Evolutionary conservation across 2,797 vertebrate species (phyloP).

Genomic region (Acrocephalus scirpaceus): DNA sequence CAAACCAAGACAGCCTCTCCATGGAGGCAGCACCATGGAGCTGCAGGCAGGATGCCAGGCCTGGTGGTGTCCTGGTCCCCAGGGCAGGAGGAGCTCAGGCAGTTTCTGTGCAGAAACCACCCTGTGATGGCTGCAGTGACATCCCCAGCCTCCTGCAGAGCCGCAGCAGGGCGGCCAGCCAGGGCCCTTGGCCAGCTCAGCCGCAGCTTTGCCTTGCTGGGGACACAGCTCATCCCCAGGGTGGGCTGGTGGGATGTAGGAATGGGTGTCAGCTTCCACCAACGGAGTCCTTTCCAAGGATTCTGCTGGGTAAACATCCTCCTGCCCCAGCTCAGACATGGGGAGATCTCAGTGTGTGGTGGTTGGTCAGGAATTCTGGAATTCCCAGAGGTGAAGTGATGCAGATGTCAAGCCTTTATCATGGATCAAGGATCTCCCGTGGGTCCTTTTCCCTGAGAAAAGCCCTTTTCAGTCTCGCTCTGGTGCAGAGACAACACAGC

Average conservation of each 20-base stretch:
- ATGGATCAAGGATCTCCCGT: background rate
- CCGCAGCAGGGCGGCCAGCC: background rate
- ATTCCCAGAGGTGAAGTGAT: background rate
- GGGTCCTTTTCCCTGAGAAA: background rate
- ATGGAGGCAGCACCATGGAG: background rate
- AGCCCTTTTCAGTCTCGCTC: background rate
- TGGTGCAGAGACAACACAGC: background rate
- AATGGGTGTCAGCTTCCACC: background rate
- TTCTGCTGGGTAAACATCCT: background rate
- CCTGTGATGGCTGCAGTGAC: background rate
- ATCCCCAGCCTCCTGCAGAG: background rate
- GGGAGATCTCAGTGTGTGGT: accelerated
- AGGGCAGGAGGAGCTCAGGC: background rate
- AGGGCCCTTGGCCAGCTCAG: background rate
- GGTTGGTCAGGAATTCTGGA: background rate
- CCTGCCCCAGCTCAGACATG: background rate
- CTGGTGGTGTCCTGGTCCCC: accelerated
- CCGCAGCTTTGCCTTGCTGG: background rate
- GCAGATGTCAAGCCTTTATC: background rate
- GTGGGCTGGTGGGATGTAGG: background rate
- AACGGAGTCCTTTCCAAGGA: background rate
- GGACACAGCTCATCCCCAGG: background rate
- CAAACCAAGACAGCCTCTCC: background rate
- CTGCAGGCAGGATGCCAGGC: background rate
- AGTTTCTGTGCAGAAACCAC: background rate